phyloP scores from a whole-genome alignment of 2,888 invertebrate genomes.

The Tetragonula carbonaria region DNA sequence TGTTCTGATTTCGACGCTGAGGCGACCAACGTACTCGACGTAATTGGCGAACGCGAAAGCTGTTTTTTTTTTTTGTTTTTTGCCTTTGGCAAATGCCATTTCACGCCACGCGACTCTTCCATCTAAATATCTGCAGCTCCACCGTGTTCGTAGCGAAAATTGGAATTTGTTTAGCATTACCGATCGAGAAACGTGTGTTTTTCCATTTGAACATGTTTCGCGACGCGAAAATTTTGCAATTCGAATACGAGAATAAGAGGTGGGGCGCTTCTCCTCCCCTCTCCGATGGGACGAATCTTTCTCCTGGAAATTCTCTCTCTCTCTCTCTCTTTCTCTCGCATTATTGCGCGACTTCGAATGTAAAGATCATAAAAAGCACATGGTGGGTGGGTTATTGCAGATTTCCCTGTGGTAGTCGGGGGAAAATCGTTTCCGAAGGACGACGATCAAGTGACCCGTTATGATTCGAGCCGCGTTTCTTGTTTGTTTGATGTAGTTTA shows the following conservation, averaged over 20 bases:
- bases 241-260: neutral
- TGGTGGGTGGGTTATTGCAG: slow-evolving; percentile 30
- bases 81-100: neutral
- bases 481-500: slow-evolving; percentile 29
- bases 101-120: neutral
- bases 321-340: neutral
- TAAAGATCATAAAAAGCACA: slow-evolving; percentile 34
- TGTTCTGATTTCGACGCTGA: neutral
- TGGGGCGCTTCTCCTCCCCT: no score
- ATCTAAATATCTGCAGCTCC: neutral
- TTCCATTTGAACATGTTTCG: neutral
- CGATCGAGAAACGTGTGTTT: neutral
- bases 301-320: neutral
- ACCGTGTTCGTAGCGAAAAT: neutral
- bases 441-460: slow-evolving; percentile 32
- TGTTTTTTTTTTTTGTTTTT: neutral
- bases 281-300: neutral
- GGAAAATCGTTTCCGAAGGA: slow-evolving; percentile 33
- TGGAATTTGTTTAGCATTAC: neutral
- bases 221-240: neutral
- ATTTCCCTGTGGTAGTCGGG: slow-evolving; percentile 18
- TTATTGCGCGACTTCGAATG: slow-evolving; percentile 22
- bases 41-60: neutral
- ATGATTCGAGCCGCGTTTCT: slow-evolving; percentile 14
- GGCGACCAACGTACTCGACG: neutral